phyloP scores from a whole-genome alignment of 1,140 invertebrate species.

The Trinorchestia longiramus region DNA sequence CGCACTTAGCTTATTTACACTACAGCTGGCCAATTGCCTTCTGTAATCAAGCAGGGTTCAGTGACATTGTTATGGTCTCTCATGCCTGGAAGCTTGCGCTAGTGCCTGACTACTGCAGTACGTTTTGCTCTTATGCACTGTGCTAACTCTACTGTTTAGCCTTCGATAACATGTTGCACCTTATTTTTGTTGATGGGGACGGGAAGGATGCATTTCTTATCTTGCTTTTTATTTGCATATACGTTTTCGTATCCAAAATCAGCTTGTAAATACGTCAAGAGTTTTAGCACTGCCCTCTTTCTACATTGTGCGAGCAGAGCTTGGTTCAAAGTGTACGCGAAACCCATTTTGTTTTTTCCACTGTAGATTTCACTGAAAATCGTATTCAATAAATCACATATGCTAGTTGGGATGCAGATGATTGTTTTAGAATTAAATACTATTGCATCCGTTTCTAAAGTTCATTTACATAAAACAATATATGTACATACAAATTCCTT shows the following conservation, averaged over 20 bases:
- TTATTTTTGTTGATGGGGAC: no score
- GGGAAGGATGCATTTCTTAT: not conserved
- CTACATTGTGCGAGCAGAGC: not conserved
- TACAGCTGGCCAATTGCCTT: not conserved
- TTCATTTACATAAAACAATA: not conserved
- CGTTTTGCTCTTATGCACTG: not conserved
- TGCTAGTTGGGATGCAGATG: not conserved
- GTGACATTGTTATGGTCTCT: not conserved
- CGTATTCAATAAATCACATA: not conserved
- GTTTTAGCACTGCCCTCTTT: not conserved
- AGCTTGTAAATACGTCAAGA: not conserved
- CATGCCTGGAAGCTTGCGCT: not conserved
- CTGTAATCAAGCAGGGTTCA: not conserved
- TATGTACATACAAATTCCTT: not conserved
- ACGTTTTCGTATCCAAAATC: not conserved
- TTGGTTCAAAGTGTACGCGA: not conserved
- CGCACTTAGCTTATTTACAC: not conserved
- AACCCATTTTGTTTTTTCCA: not conserved
- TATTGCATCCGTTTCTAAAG: not conserved
- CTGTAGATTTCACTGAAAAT: not conserved
- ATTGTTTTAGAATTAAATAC: not conserved
- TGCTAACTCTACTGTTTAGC: no score
- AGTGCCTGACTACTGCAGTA: not conserved
- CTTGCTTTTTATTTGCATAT: not conserved
- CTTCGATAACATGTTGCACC: not conserved